Evolutionary conservation across 2,113 vertebrate genomes (phyloP).

Genomic region (Progne subis): DNA sequence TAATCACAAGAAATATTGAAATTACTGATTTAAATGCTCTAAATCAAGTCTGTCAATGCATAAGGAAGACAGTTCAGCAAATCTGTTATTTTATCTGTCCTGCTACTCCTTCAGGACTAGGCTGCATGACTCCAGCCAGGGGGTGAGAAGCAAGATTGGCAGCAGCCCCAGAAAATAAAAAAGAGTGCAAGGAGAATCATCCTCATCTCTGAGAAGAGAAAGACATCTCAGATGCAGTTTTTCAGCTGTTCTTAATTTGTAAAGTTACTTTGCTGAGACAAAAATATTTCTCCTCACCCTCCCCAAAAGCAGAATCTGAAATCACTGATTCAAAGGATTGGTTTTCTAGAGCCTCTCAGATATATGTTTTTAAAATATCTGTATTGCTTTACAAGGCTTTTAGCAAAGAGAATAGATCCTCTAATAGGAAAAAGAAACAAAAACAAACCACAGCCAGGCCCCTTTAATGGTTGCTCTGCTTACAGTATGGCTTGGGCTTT

Average conservation of each 20-base stretch:
- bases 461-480: background rate
- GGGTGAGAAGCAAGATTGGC: background rate
- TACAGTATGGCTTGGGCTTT: background rate
- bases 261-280: background rate
- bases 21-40: background rate
- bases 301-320: background rate
- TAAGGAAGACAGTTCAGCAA: background rate
- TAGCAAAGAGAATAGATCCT: background rate
- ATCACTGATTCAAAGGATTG: background rate
- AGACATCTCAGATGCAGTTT: background rate
- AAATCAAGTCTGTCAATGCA: background rate
- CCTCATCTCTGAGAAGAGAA: background rate
- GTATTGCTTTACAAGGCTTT: background rate
- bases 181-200: background rate
- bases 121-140: background rate
- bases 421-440: background rate
- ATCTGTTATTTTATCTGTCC: background rate
- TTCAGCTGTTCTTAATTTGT: background rate
- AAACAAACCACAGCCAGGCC: background rate
- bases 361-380: background rate
- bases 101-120: background rate
- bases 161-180: background rate
- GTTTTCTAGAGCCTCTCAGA: background rate
- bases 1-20: constrained; percentile 24
- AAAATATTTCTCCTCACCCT: background rate